phyloP scores from a whole-genome alignment of 2,797 vertebrate species.

The Clamator glandarius region DNA sequence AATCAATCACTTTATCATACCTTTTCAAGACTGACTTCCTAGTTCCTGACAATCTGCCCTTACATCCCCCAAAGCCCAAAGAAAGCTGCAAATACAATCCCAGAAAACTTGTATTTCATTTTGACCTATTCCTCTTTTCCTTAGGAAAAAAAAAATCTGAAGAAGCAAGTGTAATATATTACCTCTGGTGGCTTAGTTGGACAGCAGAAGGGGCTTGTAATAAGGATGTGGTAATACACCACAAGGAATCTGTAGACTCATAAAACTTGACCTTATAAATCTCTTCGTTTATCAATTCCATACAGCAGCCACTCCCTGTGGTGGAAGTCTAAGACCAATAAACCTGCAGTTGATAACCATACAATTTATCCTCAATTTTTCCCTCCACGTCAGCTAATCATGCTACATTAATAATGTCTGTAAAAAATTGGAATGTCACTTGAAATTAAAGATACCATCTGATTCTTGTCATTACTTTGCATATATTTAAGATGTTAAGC shows the following conservation, averaged over 20 bases:
- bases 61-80: background rate
- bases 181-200: conserved; percentile 77
- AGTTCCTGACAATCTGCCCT: background rate
- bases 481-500: background rate
- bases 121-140: conserved; percentile 42
- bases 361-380: conserved; percentile 53
- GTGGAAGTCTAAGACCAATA: conserved; percentile 76
- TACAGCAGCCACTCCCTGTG: conserved; percentile 82
- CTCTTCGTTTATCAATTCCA: conserved; percentile 85
- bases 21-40: background rate
- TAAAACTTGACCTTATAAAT: conserved; percentile 90
- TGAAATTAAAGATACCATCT: conserved; percentile 39
- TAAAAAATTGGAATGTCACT: conserved; percentile 55
- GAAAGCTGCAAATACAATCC: background rate
- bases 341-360: conserved; percentile 81
- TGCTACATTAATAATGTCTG: conserved; percentile 57
- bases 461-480: background rate
- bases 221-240: conserved; percentile 83
- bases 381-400: conserved; percentile 60
- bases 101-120: conserved; percentile 60
- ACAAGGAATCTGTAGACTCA: conserved; percentile 80
- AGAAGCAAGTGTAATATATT: conserved; percentile 77
- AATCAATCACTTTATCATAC: background rate
- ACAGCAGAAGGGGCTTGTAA: conserved; percentile 82
- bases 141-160: background rate